Conservation (phyloP, 2,113 vertebrate genomes). For the Oxygymnocypris stewartii region DNA sequence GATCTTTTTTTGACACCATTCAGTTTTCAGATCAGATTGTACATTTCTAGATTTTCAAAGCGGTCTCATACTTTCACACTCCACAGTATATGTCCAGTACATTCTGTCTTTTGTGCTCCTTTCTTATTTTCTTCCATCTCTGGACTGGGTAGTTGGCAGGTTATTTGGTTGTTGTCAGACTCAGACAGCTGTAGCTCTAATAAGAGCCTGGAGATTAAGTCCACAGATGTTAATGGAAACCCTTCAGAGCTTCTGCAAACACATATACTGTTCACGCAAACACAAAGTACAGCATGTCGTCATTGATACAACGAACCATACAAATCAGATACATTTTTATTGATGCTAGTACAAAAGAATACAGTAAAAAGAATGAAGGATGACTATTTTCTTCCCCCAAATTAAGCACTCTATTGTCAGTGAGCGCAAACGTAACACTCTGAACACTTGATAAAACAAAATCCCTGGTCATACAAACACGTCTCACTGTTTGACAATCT, state of each 20-base stretch:
- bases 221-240: slow-evolving; percentile 67
- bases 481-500: slow-evolving; percentile 13
- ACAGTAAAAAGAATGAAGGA: neutral
- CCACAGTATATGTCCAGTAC: neutral
- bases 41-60: neutral
- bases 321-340: neutral
- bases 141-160: neutral
- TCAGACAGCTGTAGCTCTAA: slow-evolving; percentile 26
- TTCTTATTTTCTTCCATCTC: neutral
- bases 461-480: slow-evolving; percentile 13
- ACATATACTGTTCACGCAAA: neutral
- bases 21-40: too few species aligned
- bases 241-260: slow-evolving; percentile 7
- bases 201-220: slow-evolving; percentile 46
- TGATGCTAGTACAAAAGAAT: slow-evolving; percentile 11
- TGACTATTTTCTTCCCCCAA: neutral
- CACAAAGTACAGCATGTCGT: neutral
- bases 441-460: neutral
- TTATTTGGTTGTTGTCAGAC: slow-evolving; percentile 44
- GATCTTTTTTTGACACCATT: too few species aligned
- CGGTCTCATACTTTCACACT: neutral
- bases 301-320: neutral
- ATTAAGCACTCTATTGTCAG: neutral
- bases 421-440: neutral
- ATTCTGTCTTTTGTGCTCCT: neutral